Percentiles rank a stretch among this genome's conserved stretches.
Evolutionary conservation across 2,797 vertebrate genomes (phyloP).

Genomic region (Cirrhinus mrigala): DNA sequence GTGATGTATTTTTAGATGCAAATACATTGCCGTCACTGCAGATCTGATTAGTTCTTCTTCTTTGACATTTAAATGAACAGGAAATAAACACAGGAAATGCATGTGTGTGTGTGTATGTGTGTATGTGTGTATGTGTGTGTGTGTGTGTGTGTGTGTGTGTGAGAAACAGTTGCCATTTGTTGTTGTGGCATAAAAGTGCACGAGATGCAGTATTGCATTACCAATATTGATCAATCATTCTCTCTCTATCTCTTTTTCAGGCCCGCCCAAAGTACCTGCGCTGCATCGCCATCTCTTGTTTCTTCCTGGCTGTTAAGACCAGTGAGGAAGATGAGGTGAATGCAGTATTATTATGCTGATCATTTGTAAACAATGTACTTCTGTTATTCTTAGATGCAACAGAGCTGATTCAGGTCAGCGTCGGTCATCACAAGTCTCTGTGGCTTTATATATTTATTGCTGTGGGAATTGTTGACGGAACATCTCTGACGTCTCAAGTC

Average conservation of each 20-base stretch:
- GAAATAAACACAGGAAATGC: constrained; percentile 48
- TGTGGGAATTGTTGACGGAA: neutral
- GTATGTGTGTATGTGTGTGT: neutral
- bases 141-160: constrained; percentile 3
- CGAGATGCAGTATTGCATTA: neutral
- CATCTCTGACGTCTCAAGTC: constrained; percentile 16
- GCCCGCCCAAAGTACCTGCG: constrained; percentile 96
- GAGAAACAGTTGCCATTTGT: neutral
- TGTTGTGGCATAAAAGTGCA: neutral
- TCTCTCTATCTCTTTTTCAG: constrained; percentile 69
- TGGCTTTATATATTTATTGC: constrained; percentile 5
- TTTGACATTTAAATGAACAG: constrained; percentile 28
- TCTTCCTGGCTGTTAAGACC: constrained; percentile 95
- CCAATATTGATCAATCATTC: neutral
- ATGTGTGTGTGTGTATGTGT: constrained; percentile 12
- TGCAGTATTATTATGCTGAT: neutral
- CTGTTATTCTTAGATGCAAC: neutral
- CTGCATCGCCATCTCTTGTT: constrained; percentile 97
- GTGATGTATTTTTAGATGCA: constrained; percentile 7
- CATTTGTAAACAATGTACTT: neutral
- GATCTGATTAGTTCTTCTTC: neutral
- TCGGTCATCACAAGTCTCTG: neutral
- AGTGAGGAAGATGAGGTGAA: constrained; percentile 96
- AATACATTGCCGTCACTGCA: neutral
- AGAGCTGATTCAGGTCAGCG: neutral